Evolutionary conservation across 2,797 vertebrate species (phyloP).

Genomic region (Clarias platycephalus): DNA sequence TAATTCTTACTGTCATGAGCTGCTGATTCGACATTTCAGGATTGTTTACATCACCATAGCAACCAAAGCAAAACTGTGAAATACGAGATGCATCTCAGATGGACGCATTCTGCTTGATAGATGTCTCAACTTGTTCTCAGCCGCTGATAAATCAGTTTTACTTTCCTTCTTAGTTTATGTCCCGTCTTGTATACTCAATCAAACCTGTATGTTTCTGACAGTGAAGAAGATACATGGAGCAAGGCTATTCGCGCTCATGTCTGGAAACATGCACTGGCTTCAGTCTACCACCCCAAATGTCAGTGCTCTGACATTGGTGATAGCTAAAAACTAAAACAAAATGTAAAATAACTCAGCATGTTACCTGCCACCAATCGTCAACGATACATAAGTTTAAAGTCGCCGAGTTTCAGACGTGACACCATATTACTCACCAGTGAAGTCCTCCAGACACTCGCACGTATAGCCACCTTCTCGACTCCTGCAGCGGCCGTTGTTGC

Average conservation of each 20-base stretch:
- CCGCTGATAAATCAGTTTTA: not conserved
- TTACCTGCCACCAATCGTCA: not conserved
- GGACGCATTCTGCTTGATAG: not conserved
- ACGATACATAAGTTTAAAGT: not conserved
- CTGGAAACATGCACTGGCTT: not conserved
- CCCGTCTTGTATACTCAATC: not conserved
- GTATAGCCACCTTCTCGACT: slow-evolving; percentile 93
- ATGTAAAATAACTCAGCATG: not conserved
- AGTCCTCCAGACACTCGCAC: slow-evolving; percentile 92
- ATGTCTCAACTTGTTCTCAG: slow-evolving; percentile 1
- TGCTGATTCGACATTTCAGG: not conserved
- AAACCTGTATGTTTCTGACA: not conserved
- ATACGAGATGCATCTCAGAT: not conserved
- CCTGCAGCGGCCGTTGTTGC: slow-evolving; percentile 84
- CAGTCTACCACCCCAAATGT: not conserved
- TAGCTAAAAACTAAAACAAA: not conserved
- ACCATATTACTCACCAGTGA: slow-evolving; percentile 83
- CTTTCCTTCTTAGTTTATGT: not conserved
- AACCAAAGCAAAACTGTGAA: not conserved
- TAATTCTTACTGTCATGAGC: not conserved
- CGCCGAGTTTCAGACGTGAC: not conserved
- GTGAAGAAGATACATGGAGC: not conserved
- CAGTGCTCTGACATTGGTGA: not conserved
- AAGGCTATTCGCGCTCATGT: not conserved
- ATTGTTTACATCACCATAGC: not conserved